phyloP scores from a whole-genome alignment of 2,113 vertebrate genomes.

The Baryphthengus martii region DNA sequence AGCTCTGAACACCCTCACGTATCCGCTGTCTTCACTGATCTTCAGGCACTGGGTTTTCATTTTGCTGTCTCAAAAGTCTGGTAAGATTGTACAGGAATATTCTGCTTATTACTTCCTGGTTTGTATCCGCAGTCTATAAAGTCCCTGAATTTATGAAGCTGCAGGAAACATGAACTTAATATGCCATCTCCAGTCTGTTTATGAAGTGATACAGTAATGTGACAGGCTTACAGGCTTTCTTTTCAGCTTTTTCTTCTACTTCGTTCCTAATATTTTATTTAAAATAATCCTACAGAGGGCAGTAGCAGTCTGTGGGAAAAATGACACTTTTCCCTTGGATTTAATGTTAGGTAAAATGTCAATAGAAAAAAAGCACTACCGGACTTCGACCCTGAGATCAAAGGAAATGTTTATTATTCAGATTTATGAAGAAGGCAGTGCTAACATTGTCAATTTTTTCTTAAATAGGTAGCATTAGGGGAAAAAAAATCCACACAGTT shows the following conservation, averaged over 20 bases:
- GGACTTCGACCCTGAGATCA: background rate
- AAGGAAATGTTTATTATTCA: background rate
- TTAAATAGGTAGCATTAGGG: background rate
- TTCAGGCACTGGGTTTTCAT: background rate
- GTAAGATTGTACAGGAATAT: background rate
- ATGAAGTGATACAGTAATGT: background rate
- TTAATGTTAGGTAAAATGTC: background rate
- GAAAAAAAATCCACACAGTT: background rate
- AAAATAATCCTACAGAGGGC: slow-evolving; percentile 57
- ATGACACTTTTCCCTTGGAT: background rate
- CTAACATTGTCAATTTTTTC: background rate
- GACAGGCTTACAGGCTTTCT: background rate
- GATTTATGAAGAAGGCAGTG: background rate
- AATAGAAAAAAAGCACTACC: background rate
- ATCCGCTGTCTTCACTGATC: too few species aligned
- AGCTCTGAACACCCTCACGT: background rate
- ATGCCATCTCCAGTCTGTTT: background rate
- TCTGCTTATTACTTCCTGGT: background rate
- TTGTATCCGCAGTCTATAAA: background rate
- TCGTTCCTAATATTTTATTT: background rate
- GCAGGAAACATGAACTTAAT: background rate
- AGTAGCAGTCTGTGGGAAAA: slow-evolving; percentile 28
- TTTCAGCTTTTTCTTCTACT: background rate
- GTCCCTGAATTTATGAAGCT: background rate
- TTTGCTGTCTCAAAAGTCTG: background rate